phyloP scores from a whole-genome alignment of 1,140 invertebrate genomes.

The Eueides isabella region DNA sequence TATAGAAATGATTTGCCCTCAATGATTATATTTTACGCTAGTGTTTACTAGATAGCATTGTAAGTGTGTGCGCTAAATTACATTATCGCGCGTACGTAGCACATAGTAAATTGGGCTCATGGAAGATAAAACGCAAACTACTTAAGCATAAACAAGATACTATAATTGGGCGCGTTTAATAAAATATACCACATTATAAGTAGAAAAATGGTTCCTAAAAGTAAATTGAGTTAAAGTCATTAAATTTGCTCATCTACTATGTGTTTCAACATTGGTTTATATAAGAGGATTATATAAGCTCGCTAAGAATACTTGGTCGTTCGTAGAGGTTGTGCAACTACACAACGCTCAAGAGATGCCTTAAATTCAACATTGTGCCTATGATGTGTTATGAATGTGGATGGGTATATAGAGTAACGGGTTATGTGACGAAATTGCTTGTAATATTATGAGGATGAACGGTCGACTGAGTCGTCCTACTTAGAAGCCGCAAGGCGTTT shows the following conservation, averaged over 20 bases:
- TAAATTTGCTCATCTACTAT: constrained; percentile 60
- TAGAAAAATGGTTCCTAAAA: background rate
- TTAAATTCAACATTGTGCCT: constrained; percentile 38
- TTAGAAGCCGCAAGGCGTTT: constrained; percentile 34
- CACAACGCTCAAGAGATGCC: constrained; percentile 43
- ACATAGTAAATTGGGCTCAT: constrained; percentile 25
- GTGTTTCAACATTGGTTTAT: constrained; percentile 71
- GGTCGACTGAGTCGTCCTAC: constrained; percentile 32
- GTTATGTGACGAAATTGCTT: constrained; percentile 40
- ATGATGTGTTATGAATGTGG: constrained; percentile 27
- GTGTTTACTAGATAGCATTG: constrained; percentile 48
- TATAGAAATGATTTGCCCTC: constrained; percentile 48
- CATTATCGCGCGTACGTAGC: constrained; percentile 8
- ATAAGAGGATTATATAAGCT: constrained; percentile 71
- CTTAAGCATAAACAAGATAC: constrained; percentile 54
- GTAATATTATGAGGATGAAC: constrained; percentile 39
- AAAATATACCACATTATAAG: too few relatives aligned
- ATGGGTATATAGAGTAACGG: constrained; percentile 37
- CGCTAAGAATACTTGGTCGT: constrained; percentile 60
- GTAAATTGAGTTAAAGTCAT: constrained; percentile 52
- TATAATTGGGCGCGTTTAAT: background rate
- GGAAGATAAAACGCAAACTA: constrained; percentile 30
- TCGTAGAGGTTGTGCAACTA: constrained; percentile 46
- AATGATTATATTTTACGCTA: constrained; percentile 44
- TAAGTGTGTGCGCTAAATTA: constrained; percentile 33